These are phyloP conservation scores for Drosophila pectinifera DNA, from an alignment of 1,140 invertebrate genomes.

Conservation along the genomic window DNA sequence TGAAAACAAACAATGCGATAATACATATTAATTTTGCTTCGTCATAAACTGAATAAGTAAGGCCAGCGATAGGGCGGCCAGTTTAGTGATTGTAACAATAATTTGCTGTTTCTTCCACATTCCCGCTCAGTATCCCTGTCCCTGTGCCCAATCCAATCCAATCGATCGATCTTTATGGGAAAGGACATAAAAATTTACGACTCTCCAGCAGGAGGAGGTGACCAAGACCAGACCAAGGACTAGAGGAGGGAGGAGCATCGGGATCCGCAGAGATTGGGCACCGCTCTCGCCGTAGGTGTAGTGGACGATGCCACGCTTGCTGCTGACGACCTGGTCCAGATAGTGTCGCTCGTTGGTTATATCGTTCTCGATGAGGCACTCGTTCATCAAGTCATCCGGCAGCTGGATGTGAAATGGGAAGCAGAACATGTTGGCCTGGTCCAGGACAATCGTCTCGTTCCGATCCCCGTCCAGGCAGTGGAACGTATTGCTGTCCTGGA, in stretches of 20 bases:
- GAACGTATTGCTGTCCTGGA: conserved; percentile 29
- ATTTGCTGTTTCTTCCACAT: no score
- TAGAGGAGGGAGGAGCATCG: not conserved
- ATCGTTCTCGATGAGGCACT: conserved; percentile 31
- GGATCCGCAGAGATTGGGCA: not conserved
- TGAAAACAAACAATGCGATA: conserved; percentile 39
- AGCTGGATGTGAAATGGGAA: conserved; percentile 71
- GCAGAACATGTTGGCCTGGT: conserved; percentile 43
- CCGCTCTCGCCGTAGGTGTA: conserved; percentile 33
- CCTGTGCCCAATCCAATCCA: not conserved
- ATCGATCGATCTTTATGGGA: conserved; percentile 70
- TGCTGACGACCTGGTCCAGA: conserved; percentile 19
- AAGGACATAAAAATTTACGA: conserved; percentile 68
- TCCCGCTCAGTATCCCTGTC: not conserved
- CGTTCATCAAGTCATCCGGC: conserved; percentile 56
- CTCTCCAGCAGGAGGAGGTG: conserved; percentile 21
- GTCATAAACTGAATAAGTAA: conserved; percentile 36
- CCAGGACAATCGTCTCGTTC: conserved; percentile 23
- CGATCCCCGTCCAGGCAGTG: conserved; percentile 2
- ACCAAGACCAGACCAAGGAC: no score
- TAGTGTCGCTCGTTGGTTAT: fast-evolving
- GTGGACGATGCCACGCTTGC: conserved; percentile 42
- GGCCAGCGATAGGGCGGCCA: conserved; percentile 19
- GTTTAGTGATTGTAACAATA: not conserved
- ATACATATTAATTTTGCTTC: conserved; percentile 32